These are phyloP conservation scores for Stenoptilia bipunctidactyla DNA, from an alignment of 2,888 invertebrate species.

Conservation along the genomic window DNA sequence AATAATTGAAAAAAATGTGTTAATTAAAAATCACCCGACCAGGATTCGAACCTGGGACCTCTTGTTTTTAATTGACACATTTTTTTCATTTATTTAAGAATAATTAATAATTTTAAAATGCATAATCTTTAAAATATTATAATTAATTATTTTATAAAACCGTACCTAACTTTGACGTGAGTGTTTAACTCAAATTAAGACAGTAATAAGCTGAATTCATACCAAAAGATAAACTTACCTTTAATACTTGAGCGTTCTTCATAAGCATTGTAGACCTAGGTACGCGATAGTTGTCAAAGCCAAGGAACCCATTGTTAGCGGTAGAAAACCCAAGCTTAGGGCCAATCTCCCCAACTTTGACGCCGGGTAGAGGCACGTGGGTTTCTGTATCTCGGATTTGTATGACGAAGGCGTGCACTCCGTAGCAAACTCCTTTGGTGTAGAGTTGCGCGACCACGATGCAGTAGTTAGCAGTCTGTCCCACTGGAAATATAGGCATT, in stretches of 20 bases:
- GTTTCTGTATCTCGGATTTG: conserved; percentile 88
- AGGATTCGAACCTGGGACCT: no score
- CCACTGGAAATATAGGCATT: conserved; percentile 85
- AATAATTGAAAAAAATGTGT: no score
- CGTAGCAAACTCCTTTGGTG: conserved; percentile 82
- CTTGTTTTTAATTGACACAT: no score
- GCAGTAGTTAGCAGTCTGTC: conserved; percentile 90
- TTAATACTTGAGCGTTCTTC: conserved; percentile 87
- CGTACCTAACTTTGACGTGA: no score
- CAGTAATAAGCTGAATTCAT: no score
- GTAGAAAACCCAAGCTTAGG: conserved; percentile 90
- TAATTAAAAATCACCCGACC: no score
- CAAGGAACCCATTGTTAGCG: conserved; percentile 92
- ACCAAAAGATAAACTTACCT: conserved; percentile 44
- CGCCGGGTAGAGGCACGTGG: conserved; percentile 85
- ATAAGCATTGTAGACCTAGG: conserved; percentile 91
- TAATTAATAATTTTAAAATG: no score
- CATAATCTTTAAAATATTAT: no score
- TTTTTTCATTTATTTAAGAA: no score
- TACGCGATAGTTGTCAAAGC: conserved; percentile 85
- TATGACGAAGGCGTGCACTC: conserved; percentile 92
- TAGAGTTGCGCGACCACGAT: conserved; percentile 90
- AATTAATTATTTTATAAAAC: no score
- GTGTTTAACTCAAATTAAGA: no score
- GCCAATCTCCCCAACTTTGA: conserved; percentile 93